These are phyloP conservation scores for Acarapis woodi DNA, from an alignment of 1,140 invertebrate species.

Conservation along the genomic window DNA sequence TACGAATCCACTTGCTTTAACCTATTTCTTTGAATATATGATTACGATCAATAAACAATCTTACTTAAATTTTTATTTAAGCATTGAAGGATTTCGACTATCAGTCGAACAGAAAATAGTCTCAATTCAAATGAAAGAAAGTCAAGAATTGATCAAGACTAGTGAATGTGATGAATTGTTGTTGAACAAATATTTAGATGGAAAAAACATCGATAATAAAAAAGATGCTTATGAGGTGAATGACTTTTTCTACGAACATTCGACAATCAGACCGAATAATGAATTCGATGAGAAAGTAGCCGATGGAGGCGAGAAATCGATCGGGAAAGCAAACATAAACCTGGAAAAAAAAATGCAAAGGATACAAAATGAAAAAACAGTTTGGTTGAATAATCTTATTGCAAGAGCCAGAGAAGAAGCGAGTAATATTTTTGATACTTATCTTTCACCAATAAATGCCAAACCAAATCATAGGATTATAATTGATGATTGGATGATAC, in stretches of 20 bases:
- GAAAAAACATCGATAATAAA: no score
- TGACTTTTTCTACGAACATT: no score
- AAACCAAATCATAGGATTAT: slow-evolving; percentile 20
- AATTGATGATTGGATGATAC: slow-evolving; percentile 31
- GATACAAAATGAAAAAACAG: slow-evolving; percentile 7
- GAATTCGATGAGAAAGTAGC: slow-evolving; percentile 3
- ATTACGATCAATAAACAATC: slow-evolving; percentile 33
- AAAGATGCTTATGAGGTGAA: no score
- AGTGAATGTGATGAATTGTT: no score
- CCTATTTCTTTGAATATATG: slow-evolving; percentile 50
- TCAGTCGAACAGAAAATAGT: slow-evolving; percentile 46
- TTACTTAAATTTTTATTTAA: slow-evolving; percentile 51
- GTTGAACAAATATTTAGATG: no score
- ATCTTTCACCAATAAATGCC: slow-evolving; percentile 37
- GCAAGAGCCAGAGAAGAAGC: slow-evolving; percentile 42
- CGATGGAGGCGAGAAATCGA: slow-evolving; percentile 15
- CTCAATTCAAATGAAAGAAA: slow-evolving; percentile 30
- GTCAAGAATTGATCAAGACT: no score
- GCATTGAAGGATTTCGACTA: slow-evolving; percentile 47
- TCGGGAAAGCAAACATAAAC: no score
- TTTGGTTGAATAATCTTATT: slow-evolving; percentile 16
- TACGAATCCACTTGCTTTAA: slow-evolving; percentile 43
- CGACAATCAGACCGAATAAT: no score
- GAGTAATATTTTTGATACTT: slow-evolving; percentile 46
- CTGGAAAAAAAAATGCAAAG: no score